Base-by-base conservation (phyloP, 2,888 invertebrate genomes). In the Caenorhabditis angaria region DNA sequence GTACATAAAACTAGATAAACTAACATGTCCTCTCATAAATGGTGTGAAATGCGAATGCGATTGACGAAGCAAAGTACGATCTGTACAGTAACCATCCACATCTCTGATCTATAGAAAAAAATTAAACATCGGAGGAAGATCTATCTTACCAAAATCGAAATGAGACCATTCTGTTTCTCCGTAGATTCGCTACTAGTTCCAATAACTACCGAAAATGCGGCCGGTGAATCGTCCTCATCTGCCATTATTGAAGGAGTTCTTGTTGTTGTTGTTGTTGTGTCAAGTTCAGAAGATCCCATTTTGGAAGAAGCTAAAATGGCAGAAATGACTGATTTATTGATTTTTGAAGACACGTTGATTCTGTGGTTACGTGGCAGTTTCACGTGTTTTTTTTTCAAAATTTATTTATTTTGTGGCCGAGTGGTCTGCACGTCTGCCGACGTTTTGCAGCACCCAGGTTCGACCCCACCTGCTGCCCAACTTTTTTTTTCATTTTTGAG, bases 11-110 rank as follows among this genome's bases (percentile, higher is more conserved):
- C n/a, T n/a, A n/a, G n/a, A n/a, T n/a, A 25, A 1, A 58, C 70
- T 65, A 20, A 70, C 70, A 65, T 71, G 71, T 41, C 71, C 71
- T 6, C 47, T 32, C 51, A 61, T 62, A 57, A 71, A 71, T 18
- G 71, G 71, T 10, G 58, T 57, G 27, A 63, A 53, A 48, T 71
- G 71, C 12, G 66, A 63, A 27, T 71, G 71, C 4, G 71, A 71
- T 24, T 55, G 66, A 12, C 66, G 47, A 6, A 71, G 29, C 24
- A 66, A 55, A n/a, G 63, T 62, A 41, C 66, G 63, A 61, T 71
- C 71, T 0, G 71, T 71, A 1, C 61, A 47, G 3, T 59, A 10
- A 20, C 66, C 65, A 41, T 71, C 71, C 18, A 63, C 65, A 25
- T 71, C 71, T 22, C 61, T 25, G 29, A 71, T 66, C 60, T 58